Percentiles rank a stretch among this genome's conserved stretches.
These are phyloP conservation scores for Macropus fuliginosus DNA, from an alignment of 2,797 vertebrate species.

Conservation along the genomic window DNA sequence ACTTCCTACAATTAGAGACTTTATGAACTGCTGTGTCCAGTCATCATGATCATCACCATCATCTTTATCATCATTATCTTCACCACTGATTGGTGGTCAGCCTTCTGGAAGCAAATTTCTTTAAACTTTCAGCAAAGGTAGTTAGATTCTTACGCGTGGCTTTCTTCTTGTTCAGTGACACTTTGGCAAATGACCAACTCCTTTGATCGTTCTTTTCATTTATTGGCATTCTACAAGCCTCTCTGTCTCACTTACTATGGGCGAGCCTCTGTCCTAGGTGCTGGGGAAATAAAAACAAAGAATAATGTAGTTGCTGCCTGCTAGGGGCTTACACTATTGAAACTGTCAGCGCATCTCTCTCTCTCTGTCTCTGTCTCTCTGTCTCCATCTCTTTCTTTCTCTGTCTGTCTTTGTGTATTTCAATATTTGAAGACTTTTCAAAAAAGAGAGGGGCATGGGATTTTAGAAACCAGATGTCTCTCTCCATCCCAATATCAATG, in stretches of 20 bases:
- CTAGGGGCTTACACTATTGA: background rate
- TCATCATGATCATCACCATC: no score
- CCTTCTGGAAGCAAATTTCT: background rate
- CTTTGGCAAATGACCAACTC: background rate
- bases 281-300: background rate
- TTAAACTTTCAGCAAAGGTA: background rate
- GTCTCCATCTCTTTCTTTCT: background rate
- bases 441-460: background rate
- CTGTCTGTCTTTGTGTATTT: background rate
- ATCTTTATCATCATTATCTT: background rate
- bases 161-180: background rate
- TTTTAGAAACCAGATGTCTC: background rate
- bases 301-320: background rate
- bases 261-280: background rate
- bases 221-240: background rate
- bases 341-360: background rate
- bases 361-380: no score
- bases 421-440: slow-evolving; percentile 65
- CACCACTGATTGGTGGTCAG: no score
- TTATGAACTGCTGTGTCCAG: background rate
- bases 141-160: background rate
- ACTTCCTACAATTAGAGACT: background rate
- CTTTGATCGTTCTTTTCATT: background rate
- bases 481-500: background rate
- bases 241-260: background rate